These are phyloP conservation scores for Hedya salicella DNA, from an alignment of 2,888 invertebrate species.

Conservation along the genomic window DNA sequence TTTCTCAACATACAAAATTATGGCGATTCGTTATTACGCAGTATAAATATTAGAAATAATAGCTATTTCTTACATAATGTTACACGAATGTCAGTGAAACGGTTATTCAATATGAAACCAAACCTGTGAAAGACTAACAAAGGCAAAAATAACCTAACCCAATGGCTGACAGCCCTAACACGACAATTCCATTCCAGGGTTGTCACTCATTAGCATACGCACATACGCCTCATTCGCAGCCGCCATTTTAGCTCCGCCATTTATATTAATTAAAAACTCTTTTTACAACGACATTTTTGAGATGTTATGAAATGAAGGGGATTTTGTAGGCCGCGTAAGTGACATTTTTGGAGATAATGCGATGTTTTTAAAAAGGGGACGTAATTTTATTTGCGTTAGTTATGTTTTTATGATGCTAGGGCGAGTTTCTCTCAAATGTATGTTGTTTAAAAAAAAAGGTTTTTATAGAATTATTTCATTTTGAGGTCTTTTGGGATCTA, in stretches of 20 bases:
- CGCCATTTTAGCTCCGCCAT: slow-evolving; percentile 61
- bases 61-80: too few species aligned
- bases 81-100: too few species aligned
- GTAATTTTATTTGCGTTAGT: slow-evolving; percentile 2
- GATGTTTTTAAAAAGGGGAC: slow-evolving; percentile 10
- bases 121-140: neutral
- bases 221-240: slow-evolving; percentile 71
- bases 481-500: too few species aligned
- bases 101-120: slow-evolving; percentile 1
- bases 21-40: too few species aligned
- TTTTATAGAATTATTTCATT: neutral
- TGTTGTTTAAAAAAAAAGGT: neutral
- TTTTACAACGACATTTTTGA: slow-evolving; percentile 47
- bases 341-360: slow-evolving; percentile 35
- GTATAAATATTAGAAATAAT: too few species aligned
- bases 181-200: slow-evolving; percentile 82
- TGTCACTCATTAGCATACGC: slow-evolving; percentile 83
- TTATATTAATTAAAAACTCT: slow-evolving; percentile 77
- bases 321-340: slow-evolving; percentile 63
- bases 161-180: slow-evolving; percentile 79
- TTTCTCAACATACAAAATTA: too few species aligned
- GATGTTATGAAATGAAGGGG: slow-evolving; percentile 35
- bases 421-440: neutral
- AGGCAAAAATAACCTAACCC: slow-evolving; percentile 23
- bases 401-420: neutral